Evolutionary conservation across 1,140 invertebrate species (phyloP).

Genomic region (Cydia fagiglandana): DNA sequence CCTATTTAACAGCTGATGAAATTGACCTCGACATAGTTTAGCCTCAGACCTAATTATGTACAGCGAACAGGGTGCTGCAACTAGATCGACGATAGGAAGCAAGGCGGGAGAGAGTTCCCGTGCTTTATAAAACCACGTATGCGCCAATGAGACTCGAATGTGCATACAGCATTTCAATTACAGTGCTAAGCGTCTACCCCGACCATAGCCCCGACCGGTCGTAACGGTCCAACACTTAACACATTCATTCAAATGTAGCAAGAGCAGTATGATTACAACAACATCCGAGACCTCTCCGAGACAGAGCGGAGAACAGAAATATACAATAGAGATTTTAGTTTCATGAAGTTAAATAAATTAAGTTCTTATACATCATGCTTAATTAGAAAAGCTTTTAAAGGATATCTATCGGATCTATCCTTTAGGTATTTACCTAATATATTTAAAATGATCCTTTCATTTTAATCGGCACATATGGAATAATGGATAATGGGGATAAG

Average conservation of each 20-base stretch:
- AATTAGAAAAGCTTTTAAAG: too few relatives aligned
- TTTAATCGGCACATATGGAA: too few relatives aligned
- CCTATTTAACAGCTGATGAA: constrained; percentile 45
- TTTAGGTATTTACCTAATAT: too few relatives aligned
- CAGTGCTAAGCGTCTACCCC: constrained; percentile 32
- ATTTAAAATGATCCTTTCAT: too few relatives aligned
- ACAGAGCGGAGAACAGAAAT: background rate
- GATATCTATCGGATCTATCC: too few relatives aligned
- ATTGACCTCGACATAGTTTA: constrained; percentile 63
- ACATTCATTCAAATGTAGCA: constrained; percentile 12
- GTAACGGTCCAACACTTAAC: constrained; percentile 24
- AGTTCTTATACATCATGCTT: too few relatives aligned
- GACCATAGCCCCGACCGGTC: constrained; percentile 38
- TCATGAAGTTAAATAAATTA: too few relatives aligned
- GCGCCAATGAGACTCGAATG: background rate
- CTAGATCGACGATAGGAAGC: constrained; percentile 58
- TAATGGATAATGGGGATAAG: too few relatives aligned
- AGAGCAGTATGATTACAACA: constrained; percentile 13
- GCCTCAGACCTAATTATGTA: constrained; percentile 61
- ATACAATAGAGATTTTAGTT: background rate
- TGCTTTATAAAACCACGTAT: background rate
- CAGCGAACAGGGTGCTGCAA: background rate
- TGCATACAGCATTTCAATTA: constrained; percentile 6
- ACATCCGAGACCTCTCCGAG: background rate
- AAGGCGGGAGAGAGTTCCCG: constrained; percentile 44